Evolutionary conservation across 2,113 vertebrate species (phyloP).

Genomic region (Sula dactylatra): DNA sequence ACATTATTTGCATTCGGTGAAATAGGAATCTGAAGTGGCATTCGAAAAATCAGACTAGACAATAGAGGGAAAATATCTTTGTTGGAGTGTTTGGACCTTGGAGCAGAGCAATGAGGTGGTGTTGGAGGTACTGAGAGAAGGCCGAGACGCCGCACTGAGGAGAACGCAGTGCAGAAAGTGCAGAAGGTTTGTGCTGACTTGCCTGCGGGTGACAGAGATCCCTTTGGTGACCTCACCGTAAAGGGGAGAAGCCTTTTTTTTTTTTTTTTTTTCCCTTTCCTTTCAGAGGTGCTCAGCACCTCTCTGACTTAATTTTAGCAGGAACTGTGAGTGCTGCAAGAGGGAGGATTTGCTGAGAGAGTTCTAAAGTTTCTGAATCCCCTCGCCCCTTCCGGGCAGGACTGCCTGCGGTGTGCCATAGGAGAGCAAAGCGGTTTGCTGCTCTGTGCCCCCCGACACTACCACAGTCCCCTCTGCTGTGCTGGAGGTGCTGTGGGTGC

Average conservation of each 20-base stretch:
- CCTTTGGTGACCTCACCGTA: background rate
- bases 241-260: background rate
- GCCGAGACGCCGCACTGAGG: background rate
- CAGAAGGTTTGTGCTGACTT: background rate
- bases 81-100: background rate
- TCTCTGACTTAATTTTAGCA: background rate
- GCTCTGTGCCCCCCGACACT: background rate
- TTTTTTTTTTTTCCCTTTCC: background rate
- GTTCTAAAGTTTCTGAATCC: background rate
- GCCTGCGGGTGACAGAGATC: background rate
- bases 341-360: background rate
- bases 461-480: background rate
- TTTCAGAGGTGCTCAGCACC: background rate
- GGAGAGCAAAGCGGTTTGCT: background rate
- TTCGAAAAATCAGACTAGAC: conserved; percentile 23
- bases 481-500: background rate
- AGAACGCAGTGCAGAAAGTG: background rate
- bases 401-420: background rate
- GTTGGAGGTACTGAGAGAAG: background rate
- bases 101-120: background rate
- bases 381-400: background rate
- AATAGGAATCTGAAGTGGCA: background rate
- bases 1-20: background rate
- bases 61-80: background rate
- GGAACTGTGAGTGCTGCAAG: background rate